These are phyloP conservation scores for Trilocha varians DNA, from an alignment of 2,888 invertebrate species.

Conservation along the genomic window DNA sequence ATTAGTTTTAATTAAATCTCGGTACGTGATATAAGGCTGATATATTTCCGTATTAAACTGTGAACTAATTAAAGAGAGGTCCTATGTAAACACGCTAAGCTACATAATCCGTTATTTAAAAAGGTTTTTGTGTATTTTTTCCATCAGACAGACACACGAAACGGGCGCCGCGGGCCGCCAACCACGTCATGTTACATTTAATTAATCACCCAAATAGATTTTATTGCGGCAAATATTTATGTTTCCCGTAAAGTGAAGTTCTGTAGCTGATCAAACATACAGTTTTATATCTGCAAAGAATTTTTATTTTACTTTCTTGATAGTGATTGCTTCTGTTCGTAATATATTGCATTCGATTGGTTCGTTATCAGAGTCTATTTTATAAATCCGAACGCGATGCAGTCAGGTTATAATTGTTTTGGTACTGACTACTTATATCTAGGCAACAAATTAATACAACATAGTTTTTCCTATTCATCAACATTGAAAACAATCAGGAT, in stretches of 20 bases:
- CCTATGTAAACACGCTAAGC: conserved; percentile 23
- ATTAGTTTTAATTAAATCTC: conserved; percentile 37
- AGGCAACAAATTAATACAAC: too few relatives aligned
- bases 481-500: too few relatives aligned
- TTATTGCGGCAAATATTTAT: conserved; percentile 60
- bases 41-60: neutral
- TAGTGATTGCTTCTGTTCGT: too few relatives aligned
- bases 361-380: too few relatives aligned
- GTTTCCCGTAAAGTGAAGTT: conserved; percentile 40
- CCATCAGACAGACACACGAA: conserved; percentile 13
- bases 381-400: too few relatives aligned
- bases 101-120: conserved; percentile 19
- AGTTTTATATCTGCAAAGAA: conserved; percentile 26
- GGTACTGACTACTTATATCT: too few relatives aligned
- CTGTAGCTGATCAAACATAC: conserved; percentile 23
- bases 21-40: conserved; percentile 15
- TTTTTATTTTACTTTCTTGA: too few relatives aligned
- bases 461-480: too few relatives aligned
- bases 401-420: too few relatives aligned
- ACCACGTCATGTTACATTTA: conserved; percentile 41
- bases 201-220: conserved; percentile 59
- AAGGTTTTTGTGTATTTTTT: conserved; percentile 22
- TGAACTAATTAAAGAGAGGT: conserved; percentile 17
- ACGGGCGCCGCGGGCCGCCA: conserved; percentile 4
- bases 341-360: too few relatives aligned